These are phyloP conservation scores for Ochotona princeps DNA, from an alignment of 2,113 vertebrate species.

Conservation along the genomic window DNA sequence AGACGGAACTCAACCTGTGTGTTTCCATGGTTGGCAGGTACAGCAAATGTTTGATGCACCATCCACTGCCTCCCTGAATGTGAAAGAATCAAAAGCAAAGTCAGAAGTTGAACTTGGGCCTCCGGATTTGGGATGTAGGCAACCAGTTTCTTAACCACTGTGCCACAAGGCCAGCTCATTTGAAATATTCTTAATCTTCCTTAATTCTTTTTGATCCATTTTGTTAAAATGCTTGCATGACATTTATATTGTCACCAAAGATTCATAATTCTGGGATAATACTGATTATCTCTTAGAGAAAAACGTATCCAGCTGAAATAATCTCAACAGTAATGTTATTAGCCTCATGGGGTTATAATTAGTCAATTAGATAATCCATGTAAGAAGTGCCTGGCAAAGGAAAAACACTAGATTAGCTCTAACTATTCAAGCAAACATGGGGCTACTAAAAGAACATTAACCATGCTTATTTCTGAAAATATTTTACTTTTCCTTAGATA, in stretches of 20 bases:
- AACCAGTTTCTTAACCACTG: too few species aligned
- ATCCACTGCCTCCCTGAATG: too few species aligned
- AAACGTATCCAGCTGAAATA: background rate
- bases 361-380: background rate
- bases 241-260: background rate
- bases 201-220: background rate
- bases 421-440: background rate
- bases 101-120: too few species aligned
- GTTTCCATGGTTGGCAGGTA: too few species aligned
- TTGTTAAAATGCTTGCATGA: background rate
- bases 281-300: background rate
- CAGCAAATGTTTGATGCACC: too few species aligned
- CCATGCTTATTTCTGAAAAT: slow-evolving; percentile 1
- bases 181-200: background rate
- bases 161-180: too few species aligned
- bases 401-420: background rate
- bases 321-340: background rate
- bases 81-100: too few species aligned
- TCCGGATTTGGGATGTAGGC: too few species aligned
- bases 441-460: background rate
- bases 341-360: background rate
- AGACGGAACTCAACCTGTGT: too few species aligned
- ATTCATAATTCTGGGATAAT: background rate
- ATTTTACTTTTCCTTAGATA: background rate
- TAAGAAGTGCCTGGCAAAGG: background rate